Base-by-base conservation (phyloP, 2,888 invertebrate genomes). In the Odontocerum albicorne region DNA sequence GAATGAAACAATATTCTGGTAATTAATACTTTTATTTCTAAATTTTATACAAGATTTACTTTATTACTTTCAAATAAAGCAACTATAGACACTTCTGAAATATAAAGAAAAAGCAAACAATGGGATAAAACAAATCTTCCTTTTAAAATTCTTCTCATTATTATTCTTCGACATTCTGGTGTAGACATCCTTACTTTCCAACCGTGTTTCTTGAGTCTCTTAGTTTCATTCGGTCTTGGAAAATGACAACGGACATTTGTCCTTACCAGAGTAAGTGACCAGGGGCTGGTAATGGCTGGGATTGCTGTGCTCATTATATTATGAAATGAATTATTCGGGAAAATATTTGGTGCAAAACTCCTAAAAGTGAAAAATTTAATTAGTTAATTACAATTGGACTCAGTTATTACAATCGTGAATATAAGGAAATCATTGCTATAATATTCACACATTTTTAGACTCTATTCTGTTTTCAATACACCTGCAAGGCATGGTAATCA, bases 121-220 rank as follows among this genome's bases (percentile, higher is more conserved):
- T 92, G 91, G 10, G 83, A 75, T 21, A 89, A 70, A 8, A 84
- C 82, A 70, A 80, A 80, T 72, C 81, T 77, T 55, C 90, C 90
- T 73, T 88, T 90, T 2, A 92, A 73, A 61, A 91, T 79, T 62
- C 88, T 79, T 64, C 87, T 79, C 89, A 90, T 90, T 10, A 92
- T 70, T 19, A 87, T 70, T 66, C 75, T 80, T n/a, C 88, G 79
- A 2, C 91, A 91, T 38, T 67, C 74, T 0, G 75, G 74, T 1
- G 90, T 89, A 0, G 86, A 80, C 77, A 91, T 85, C 57, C 89
- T 80, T 0, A 77, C 70, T 4, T 78, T 71, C 82, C 84, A 91
- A 1, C 91, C 90, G 62, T 88, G 87, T 6, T 80, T 77, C 33
- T 82, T 82, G 1, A 90, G 79, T 63, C 91, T 79, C 64, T 79